Evolutionary conservation across 2,797 vertebrate species (phyloP).

Genomic region (Cichlasoma orientale): DNA sequence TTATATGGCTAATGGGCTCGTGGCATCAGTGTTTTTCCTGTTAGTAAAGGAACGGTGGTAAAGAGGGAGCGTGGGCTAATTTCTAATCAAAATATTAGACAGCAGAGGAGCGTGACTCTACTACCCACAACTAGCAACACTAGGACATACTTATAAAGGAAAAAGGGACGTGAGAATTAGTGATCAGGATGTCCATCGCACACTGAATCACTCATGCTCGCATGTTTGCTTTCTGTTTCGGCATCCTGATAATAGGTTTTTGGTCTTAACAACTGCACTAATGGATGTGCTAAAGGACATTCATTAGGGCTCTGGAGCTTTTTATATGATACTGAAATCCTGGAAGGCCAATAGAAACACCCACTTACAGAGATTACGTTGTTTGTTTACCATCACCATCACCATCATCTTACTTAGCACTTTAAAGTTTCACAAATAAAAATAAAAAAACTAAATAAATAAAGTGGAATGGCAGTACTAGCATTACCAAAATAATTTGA

Average conservation of each 20-base stretch:
- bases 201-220: neutral
- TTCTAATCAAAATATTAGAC: slow-evolving; percentile 24
- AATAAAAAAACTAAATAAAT: neutral
- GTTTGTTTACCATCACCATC: neutral
- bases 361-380: neutral
- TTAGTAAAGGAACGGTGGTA: neutral
- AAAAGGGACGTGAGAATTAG: slow-evolving; percentile 20
- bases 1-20: slow-evolving; percentile 40
- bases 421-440: neutral
- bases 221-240: neutral
- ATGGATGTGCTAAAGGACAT: neutral
- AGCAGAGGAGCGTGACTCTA: slow-evolving; percentile 5
- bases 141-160: slow-evolving; percentile 22
- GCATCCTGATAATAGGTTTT: neutral
- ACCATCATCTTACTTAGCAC: neutral
- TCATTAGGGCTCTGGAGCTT: neutral
- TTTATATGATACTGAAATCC: neutral
- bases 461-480: neutral
- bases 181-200: slow-evolving; percentile 18
- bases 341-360: neutral
- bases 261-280: neutral
- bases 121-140: slow-evolving; percentile 4
- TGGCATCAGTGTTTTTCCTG: slow-evolving; percentile 51
- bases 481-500: neutral
- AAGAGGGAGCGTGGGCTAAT: neutral